These are phyloP conservation scores for Zeugodacus cucurbitae DNA, from an alignment of 1,140 invertebrate species.

Conservation along the genomic window DNA sequence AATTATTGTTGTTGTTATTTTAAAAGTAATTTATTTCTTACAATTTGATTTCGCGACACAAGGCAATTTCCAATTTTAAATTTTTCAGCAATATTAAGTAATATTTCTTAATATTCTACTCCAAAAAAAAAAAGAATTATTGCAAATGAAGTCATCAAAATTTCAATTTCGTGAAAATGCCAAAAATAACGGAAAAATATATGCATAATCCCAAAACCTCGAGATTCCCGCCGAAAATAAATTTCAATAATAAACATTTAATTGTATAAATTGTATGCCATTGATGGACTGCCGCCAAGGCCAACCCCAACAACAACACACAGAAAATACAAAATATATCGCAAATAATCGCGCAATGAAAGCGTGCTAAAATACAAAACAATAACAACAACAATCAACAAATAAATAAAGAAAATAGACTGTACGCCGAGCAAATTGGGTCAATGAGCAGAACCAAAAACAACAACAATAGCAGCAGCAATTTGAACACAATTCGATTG, in stretches of 20 bases:
- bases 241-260: conserved; percentile 16
- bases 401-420: background rate
- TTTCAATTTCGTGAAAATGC: too few species aligned
- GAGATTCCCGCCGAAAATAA: background rate
- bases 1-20: too few species aligned
- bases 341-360: conserved; percentile 2
- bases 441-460: background rate
- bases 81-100: too few species aligned
- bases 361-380: conserved; percentile 3
- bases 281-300: background rate
- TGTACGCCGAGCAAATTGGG: background rate
- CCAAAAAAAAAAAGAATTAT: too few species aligned
- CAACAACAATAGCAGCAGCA: background rate
- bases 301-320: background rate
- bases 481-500: background rate
- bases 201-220: background rate
- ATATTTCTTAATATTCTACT: too few species aligned
- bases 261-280: conserved; percentile 26
- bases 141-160: too few species aligned
- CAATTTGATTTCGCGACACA: too few species aligned
- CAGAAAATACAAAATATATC: background rate
- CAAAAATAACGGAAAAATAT: too few species aligned
- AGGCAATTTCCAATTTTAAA: too few species aligned
- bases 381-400: conserved; percentile 10
- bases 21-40: too few species aligned